Evolutionary conservation across 2,113 vertebrate species (phyloP).

Genomic region (Gallinago paraguaiae): DNA sequence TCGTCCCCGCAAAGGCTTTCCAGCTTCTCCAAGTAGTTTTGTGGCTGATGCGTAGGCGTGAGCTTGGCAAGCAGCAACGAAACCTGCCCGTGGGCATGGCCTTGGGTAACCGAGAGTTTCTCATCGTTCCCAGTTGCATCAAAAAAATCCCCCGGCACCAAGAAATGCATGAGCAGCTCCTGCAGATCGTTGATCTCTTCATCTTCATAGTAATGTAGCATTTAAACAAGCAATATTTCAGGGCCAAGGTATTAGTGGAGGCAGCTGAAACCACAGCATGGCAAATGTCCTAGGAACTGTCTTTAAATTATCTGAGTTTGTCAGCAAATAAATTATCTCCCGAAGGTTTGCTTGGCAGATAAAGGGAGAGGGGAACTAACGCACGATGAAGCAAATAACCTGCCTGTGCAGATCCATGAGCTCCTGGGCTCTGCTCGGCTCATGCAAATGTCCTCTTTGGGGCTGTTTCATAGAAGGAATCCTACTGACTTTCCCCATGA

Average conservation of each 20-base stretch:
- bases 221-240: conserved; percentile 49
- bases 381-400: background rate
- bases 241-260: conserved; percentile 9
- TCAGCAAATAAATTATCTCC: conserved; percentile 54
- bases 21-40: background rate
- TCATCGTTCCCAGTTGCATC: background rate
- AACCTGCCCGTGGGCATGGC: fast-evolving
- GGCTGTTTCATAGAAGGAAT: background rate
- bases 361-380: background rate
- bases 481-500: background rate
- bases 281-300: conserved; percentile 48
- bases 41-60: background rate
- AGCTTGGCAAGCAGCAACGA: background rate
- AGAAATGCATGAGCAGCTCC: background rate
- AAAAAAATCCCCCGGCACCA: background rate
- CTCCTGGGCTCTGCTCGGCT: background rate
- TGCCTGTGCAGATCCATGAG: background rate
- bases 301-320: conserved; percentile 57
- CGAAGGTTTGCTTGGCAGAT: conserved; percentile 13
- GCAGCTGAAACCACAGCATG: conserved; percentile 19
- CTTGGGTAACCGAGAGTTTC: background rate
- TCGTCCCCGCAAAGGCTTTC: background rate
- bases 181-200: background rate
- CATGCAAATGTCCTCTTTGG: background rate
- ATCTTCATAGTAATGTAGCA: conserved; percentile 7